Conservation (phyloP, 2,797 vertebrate genomes). For the Leontocebus nigricollis region DNA sequence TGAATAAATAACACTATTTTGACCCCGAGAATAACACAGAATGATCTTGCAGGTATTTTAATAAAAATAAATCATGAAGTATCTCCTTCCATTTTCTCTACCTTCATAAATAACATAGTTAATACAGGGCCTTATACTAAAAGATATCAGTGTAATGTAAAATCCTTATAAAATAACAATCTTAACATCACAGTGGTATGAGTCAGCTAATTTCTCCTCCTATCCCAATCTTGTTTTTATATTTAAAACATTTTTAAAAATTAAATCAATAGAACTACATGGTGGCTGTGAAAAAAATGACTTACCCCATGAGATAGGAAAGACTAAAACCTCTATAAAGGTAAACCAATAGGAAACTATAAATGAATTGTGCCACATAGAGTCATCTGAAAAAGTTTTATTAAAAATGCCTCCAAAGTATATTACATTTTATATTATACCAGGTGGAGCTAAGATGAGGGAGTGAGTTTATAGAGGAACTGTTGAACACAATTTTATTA, state of each 20-base stretch:
- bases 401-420: conserved; percentile 77
- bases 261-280: conserved; percentile 42
- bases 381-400: conserved; percentile 74
- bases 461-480: conserved; percentile 76
- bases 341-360: conserved; percentile 69
- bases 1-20: conserved; percentile 13
- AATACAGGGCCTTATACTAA: conserved; percentile 12
- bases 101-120: conserved; percentile 40
- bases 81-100: neutral
- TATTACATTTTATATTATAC: conserved; percentile 78
- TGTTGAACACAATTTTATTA: conserved; percentile 77
- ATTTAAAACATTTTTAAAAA: neutral
- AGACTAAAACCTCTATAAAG: conserved; percentile 65
- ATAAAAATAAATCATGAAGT: conserved; percentile 38
- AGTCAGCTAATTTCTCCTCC: neutral
- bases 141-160: neutral
- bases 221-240: neutral
- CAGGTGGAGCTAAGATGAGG: conserved; percentile 72
- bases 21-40: neutral
- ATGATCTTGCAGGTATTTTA: conserved; percentile 17
- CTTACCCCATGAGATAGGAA: conserved; percentile 66
- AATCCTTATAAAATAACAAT: neutral
- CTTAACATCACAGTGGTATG: neutral
- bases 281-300: neutral
- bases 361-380: conserved; percentile 67